phyloP scores from a whole-genome alignment of 2,888 invertebrate genomes.

The Barypeithes pellucidus region DNA sequence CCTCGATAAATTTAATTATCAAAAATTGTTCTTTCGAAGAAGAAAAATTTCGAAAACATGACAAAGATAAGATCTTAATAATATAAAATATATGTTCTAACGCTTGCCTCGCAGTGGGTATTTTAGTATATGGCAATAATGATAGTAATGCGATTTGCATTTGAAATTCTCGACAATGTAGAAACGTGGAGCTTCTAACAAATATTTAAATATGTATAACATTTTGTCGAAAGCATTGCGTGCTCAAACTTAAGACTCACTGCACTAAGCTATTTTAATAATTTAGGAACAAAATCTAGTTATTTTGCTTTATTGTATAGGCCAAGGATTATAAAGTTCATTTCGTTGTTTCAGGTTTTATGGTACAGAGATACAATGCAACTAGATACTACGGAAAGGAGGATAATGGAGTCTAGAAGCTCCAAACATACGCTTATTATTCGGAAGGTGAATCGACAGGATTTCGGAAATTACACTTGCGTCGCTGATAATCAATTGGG shows the following conservation, averaged over 20 bases:
- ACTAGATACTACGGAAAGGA: slow-evolving; percentile 78
- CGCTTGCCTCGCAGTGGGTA: no score
- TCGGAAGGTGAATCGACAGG: slow-evolving; percentile 78
- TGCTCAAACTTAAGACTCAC: slow-evolving; percentile 14
- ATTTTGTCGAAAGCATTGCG: slow-evolving; percentile 13
- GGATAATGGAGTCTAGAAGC: slow-evolving; percentile 79
- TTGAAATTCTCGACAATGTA: not conserved
- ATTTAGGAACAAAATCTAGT: slow-evolving; percentile 18
- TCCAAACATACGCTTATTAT: slow-evolving; percentile 80
- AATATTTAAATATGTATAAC: slow-evolving; percentile 18
- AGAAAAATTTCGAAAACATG: no score
- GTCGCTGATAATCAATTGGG: slow-evolving; percentile 81
- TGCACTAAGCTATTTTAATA: slow-evolving; percentile 16
- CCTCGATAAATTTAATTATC: no score
- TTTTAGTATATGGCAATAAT: no score
- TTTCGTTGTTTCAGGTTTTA: slow-evolving; percentile 72
- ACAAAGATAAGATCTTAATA: no score
- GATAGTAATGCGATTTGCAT: no score
- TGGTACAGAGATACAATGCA: slow-evolving; percentile 82
- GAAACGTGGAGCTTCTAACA: not conserved
- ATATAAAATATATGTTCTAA: no score
- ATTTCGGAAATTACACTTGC: slow-evolving; percentile 82
- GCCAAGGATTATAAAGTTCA: slow-evolving; percentile 18
- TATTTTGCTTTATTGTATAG: slow-evolving; percentile 31
- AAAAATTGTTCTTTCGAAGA: no score